Conservation (phyloP, 2,888 invertebrate genomes). For the Leptodirus hochenwartii region DNA sequence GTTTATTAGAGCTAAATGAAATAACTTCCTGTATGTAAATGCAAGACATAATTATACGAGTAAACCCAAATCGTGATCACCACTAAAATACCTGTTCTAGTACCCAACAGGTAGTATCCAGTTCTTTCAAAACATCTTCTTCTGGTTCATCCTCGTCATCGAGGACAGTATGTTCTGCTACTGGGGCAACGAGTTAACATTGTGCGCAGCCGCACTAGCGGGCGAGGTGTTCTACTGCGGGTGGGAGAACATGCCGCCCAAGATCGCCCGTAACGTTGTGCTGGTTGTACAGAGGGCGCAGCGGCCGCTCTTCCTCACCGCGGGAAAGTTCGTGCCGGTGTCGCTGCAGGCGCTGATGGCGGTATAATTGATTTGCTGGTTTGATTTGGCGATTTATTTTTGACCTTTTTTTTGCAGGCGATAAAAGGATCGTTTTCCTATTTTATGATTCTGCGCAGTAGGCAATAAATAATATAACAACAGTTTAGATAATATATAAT, state of each 20-base stretch:
- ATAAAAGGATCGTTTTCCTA: constrained; percentile 12
- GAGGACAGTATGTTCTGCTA: constrained; percentile 15
- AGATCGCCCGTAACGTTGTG: constrained; percentile 11
- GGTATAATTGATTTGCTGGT: constrained; percentile 6
- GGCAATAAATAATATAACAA: no score
- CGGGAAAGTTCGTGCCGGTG: constrained; percentile 14
- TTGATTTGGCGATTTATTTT: neutral
- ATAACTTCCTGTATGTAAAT: no score
- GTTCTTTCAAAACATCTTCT: constrained; percentile 13
- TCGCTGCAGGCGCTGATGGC: constrained; percentile 13
- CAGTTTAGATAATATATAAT: no score
- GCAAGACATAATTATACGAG: neutral
- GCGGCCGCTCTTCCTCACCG: constrained; percentile 13
- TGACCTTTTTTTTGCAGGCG: constrained; percentile 8
- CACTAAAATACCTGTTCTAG: constrained; percentile 10
- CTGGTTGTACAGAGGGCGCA: constrained; percentile 14
- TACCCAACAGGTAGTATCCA: constrained; percentile 10
- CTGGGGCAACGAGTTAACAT: constrained; percentile 15
- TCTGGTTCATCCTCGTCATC: constrained; percentile 13
- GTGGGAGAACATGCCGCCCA: constrained; percentile 10
- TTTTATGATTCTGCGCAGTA: constrained; percentile 12
- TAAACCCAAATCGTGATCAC: neutral
- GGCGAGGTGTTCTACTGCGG: constrained; percentile 12
- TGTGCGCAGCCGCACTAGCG: constrained; percentile 12
- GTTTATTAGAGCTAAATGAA: no score